phyloP scores from a whole-genome alignment of 1,140 invertebrate species.

The Caenorhabditis brenneri region DNA sequence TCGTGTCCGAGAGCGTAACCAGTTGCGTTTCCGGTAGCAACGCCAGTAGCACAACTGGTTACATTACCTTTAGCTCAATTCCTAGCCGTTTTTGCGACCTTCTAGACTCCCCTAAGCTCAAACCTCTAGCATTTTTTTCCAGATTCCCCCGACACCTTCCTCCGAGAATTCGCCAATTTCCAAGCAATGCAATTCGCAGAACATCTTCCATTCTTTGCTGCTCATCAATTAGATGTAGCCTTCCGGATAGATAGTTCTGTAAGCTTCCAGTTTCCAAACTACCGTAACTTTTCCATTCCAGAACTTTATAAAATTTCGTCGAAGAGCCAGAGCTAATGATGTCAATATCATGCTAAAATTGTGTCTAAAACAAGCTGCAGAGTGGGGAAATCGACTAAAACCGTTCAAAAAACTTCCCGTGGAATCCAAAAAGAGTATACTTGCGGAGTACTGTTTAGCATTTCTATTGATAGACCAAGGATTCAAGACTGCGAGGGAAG shows the following conservation, averaged over 20 bases:
- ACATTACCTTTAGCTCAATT: too few species aligned
- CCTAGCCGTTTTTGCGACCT: too few species aligned
- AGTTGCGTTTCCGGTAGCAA: too few species aligned
- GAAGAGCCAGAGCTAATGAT: neutral
- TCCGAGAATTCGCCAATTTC: neutral
- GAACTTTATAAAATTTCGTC: neutral
- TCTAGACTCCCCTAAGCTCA: too few species aligned
- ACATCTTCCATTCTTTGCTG: neutral
- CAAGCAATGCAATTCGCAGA: neutral
- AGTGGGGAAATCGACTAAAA: slow-evolving; percentile 38
- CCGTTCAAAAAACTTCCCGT: neutral
- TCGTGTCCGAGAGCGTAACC: too few species aligned
- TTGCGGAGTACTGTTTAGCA: slow-evolving; percentile 44
- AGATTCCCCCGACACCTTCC: neutral
- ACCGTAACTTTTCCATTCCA: neutral
- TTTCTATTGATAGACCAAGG: slow-evolving; percentile 52
- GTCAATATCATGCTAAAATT: slow-evolving; percentile 13
- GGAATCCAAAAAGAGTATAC: slow-evolving; percentile 37
- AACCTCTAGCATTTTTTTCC: neutral
- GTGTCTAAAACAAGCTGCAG: neutral
- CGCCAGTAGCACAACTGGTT: too few species aligned
- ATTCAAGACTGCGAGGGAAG: slow-evolving; percentile 17
- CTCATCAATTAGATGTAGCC: neutral
- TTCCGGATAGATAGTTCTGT: neutral
- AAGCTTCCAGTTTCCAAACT: neutral